phyloP scores from a whole-genome alignment of 64 coral and sea anemone genomes.

The Actinia tenebrosa region DNA sequence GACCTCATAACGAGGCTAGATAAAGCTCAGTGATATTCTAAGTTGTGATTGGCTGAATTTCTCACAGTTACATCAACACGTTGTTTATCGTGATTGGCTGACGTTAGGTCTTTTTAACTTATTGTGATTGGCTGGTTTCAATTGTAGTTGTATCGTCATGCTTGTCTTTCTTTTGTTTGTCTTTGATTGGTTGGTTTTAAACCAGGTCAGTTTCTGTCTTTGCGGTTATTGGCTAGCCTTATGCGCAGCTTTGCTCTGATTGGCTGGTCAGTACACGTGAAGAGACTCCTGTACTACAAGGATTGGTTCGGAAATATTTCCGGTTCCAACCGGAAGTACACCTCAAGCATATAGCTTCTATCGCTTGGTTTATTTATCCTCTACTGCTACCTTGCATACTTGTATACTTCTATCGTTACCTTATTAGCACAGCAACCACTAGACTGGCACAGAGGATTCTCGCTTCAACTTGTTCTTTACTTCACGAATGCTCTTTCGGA shows the following conservation, averaged over 20 bases:
- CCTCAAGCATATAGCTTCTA: not conserved
- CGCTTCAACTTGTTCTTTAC: constrained; percentile 42
- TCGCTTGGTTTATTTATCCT: not conserved
- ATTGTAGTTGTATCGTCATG: not conserved
- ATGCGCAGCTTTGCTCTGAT: not conserved
- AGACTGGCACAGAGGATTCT: constrained; percentile 22
- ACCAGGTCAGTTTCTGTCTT: not conserved
- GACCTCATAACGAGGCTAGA: not conserved
- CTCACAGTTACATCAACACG: not conserved
- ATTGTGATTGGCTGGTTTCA: not conserved
- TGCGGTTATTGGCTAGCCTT: not conserved
- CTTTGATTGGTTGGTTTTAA: not conserved
- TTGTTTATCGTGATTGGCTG: not conserved
- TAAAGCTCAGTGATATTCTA: not conserved
- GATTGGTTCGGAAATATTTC: not conserved
- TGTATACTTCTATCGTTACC: not conserved
- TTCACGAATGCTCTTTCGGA: constrained; percentile 74
- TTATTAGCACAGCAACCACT: not conserved
- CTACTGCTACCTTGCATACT: not conserved
- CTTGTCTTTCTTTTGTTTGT: not conserved
- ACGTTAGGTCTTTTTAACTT: not conserved
- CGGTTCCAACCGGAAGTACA: not conserved
- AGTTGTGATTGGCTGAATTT: not conserved
- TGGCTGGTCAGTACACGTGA: not conserved
- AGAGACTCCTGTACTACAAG: not conserved